Percentiles rank a stretch among this genome's conserved stretches.
These are phyloP conservation scores for Hymenochirus boettgeri DNA, from an alignment of 2,113 vertebrate species.

Conservation along the genomic window DNA sequence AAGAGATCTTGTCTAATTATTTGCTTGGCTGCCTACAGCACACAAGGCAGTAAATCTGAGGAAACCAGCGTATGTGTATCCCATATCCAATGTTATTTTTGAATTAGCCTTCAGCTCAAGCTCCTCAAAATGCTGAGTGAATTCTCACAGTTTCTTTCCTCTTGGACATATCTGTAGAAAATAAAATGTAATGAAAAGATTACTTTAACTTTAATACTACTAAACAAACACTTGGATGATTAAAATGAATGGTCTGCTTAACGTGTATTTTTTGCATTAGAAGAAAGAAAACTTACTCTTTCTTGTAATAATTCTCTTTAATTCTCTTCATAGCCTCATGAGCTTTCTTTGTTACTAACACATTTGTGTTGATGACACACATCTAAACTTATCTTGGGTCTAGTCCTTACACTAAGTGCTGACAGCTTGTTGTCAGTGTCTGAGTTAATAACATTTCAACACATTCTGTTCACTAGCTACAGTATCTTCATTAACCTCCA, in stretches of 20 bases:
- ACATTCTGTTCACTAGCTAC: neutral
- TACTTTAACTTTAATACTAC: constrained; percentile 5
- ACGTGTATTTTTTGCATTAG: constrained; percentile 1
- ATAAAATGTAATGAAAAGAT: too few relatives aligned
- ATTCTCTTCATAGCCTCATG: neutral
- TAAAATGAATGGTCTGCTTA: neutral
- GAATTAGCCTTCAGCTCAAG: neutral
- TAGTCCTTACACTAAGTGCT: neutral
- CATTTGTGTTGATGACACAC: neutral
- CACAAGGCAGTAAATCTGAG: neutral
- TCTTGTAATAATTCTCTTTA: neutral
- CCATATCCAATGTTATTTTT: constrained; percentile 1
- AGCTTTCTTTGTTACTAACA: neutral
- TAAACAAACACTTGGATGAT: neutral
- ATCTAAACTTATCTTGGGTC: constrained; percentile 6
- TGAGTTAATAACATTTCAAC: neutral
- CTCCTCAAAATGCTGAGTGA: neutral
- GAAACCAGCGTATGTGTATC: neutral
- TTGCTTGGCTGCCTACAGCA: neutral
- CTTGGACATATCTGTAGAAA: neutral
- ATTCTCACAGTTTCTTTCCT: neutral
- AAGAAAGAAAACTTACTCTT: neutral
- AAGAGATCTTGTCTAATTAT: too few relatives aligned
- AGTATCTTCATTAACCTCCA: neutral
- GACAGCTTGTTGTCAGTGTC: constrained; percentile 5